Evolutionary conservation across 1,140 invertebrate species (phyloP).

Genomic region (Oncopodura yosiiana): DNA sequence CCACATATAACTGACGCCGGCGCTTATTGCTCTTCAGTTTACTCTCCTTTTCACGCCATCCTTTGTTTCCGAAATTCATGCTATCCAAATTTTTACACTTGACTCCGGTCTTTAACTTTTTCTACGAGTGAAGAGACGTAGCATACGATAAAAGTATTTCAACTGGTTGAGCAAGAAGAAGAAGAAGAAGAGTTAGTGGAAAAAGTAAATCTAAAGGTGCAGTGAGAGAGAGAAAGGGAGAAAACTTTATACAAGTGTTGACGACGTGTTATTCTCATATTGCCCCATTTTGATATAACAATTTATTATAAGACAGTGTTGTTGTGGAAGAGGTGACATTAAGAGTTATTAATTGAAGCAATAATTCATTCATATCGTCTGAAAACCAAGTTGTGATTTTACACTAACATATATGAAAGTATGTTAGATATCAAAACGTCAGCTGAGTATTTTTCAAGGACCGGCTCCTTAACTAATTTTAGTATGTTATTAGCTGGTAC

Average conservation of each 20-base stretch:
- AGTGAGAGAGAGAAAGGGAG: neutral
- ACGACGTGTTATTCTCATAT: constrained; percentile 2
- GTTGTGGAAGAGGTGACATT: neutral
- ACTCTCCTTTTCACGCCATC: constrained; percentile 23
- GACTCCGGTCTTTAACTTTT: constrained; percentile 19
- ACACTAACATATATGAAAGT: constrained; percentile 1
- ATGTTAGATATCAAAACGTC: constrained; percentile 56
- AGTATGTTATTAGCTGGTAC: constrained; percentile 56
- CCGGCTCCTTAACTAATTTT: constrained; percentile 51
- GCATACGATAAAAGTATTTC: no score
- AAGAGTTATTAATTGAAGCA: neutral
- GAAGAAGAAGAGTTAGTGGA: no score
- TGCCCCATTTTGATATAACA: neutral
- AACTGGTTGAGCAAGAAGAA: no score
- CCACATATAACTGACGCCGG: constrained; percentile 15
- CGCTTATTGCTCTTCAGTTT: constrained; percentile 10
- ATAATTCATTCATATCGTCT: neutral
- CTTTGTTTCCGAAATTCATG: constrained; percentile 23
- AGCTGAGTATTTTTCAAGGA: constrained; percentile 50
- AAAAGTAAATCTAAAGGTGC: no score
- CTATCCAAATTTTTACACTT: constrained; percentile 19
- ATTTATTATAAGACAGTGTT: neutral
- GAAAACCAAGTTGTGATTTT: neutral
- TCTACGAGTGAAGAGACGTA: neutral
- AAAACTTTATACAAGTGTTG: constrained; percentile 4